Conservation (phyloP, 2,797 vertebrate species). For the Anisognathus igniventris region DNA sequence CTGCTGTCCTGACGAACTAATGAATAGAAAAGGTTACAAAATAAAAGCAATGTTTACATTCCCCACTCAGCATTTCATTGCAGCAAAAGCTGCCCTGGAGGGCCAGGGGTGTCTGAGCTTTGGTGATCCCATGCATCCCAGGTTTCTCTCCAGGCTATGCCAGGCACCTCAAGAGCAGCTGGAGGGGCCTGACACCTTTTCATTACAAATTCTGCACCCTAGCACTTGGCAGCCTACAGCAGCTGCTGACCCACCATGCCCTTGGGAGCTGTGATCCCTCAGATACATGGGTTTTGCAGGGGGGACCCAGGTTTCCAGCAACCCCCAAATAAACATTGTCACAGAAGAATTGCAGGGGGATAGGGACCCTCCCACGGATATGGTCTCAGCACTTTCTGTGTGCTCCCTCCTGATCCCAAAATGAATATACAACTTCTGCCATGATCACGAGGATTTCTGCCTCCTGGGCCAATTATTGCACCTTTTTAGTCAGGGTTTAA, state of each 20-base stretch:
- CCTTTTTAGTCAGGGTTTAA: background rate
- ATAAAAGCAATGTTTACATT: background rate
- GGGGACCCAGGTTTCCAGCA: background rate
- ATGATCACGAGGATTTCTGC: background rate
- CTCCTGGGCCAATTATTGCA: background rate
- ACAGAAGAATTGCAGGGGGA: background rate
- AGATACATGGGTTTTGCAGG: background rate
- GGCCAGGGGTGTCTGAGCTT: background rate
- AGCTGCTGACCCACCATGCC: fast-evolving
- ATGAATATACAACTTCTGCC: slow-evolving; percentile 36
- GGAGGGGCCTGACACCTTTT: background rate
- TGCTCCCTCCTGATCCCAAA: background rate
- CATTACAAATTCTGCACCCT: background rate
- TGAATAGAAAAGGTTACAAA: background rate
- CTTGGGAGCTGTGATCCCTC: background rate
- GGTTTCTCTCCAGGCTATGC: background rate
- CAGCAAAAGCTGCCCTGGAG: background rate
- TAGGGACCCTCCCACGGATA: background rate
- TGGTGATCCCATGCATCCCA: background rate
- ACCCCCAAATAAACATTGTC: background rate
- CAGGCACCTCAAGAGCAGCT: fast-evolving
- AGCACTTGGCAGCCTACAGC: background rate
- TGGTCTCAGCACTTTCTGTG: background rate
- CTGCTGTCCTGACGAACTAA: background rate
- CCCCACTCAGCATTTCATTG: background rate